A percentile compares a stretch with the other conserved stretches of the same genome.
These are phyloP conservation scores for Chloroclysta siterata DNA, from an alignment of 2,888 invertebrate species.

Conservation along the genomic window DNA sequence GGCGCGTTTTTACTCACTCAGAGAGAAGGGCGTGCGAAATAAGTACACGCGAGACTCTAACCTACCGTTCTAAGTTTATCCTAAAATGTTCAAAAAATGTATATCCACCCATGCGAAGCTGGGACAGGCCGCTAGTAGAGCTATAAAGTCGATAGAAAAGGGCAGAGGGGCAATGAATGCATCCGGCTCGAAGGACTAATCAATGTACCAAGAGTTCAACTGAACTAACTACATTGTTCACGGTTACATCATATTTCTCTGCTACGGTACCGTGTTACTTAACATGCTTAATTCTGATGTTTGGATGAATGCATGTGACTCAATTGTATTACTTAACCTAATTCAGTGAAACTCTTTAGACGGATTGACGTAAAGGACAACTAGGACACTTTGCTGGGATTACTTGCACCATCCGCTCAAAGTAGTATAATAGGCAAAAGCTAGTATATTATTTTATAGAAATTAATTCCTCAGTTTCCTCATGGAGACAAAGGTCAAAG, in stretches of 20 bases:
- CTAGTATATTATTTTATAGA: not conserved
- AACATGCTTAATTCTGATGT: not conserved
- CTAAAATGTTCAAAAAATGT: too few species aligned
- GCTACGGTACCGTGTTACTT: not conserved
- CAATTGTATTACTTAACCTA: too few species aligned
- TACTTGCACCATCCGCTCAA: not conserved
- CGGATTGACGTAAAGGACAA: too few species aligned
- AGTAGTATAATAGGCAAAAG: not conserved
- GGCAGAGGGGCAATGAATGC: not conserved
- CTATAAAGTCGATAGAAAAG: not conserved
- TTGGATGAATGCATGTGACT: not conserved
- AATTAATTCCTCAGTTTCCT: slow-evolving; percentile 2
- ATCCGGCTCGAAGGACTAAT: slow-evolving; percentile 1
- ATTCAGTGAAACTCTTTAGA: too few species aligned
- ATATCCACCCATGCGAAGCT: too few species aligned
- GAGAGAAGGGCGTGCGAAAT: too few species aligned
- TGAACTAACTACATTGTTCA: not conserved
- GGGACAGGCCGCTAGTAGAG: too few species aligned
- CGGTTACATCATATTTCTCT: not conserved
- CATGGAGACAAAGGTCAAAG: slow-evolving; percentile 18
- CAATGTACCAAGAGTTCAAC: not conserved
- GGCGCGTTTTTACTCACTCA: too few species aligned
- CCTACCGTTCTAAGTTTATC: too few species aligned
- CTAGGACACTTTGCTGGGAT: not conserved
- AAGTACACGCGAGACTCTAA: too few species aligned